phyloP scores from a whole-genome alignment of 2,797 vertebrate genomes.

The Phataginus tricuspis region DNA sequence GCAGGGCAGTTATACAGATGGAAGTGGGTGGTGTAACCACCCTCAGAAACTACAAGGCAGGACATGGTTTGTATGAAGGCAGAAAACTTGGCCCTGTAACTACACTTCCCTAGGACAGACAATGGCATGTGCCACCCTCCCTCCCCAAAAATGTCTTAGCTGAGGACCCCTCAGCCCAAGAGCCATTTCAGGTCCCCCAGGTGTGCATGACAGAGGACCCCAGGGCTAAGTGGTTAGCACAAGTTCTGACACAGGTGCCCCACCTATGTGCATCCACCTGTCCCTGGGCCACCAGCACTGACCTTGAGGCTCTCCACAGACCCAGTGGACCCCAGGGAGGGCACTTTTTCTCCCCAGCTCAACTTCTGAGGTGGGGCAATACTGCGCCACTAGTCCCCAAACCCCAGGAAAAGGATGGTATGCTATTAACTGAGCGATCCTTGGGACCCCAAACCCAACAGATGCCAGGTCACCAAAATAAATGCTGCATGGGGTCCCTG shows the following conservation, averaged over 20 bases:
- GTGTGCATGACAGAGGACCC: background rate
- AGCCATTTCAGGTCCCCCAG: background rate
- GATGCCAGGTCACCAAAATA: background rate
- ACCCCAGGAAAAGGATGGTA: background rate
- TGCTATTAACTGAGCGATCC: background rate
- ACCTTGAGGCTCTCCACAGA: background rate
- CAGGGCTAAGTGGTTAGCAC: no score
- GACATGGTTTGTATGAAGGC: background rate
- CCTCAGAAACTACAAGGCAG: background rate
- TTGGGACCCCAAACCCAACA: background rate
- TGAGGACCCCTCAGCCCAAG: background rate
- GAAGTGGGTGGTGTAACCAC: background rate
- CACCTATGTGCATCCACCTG: background rate
- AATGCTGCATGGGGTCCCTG: background rate
- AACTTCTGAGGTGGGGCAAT: background rate
- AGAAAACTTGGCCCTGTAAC: background rate
- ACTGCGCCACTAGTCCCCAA: background rate
- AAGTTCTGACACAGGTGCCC: background rate
- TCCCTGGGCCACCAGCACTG: background rate
- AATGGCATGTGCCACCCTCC: background rate
- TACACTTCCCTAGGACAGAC: background rate
- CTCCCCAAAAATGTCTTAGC: no score
- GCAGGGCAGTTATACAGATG: background rate
- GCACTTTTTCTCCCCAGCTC: background rate
- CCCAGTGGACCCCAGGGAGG: accelerated